Evolutionary conservation across 2,888 invertebrate species (phyloP).

Genomic region (Steinernema carpocapsae): DNA sequence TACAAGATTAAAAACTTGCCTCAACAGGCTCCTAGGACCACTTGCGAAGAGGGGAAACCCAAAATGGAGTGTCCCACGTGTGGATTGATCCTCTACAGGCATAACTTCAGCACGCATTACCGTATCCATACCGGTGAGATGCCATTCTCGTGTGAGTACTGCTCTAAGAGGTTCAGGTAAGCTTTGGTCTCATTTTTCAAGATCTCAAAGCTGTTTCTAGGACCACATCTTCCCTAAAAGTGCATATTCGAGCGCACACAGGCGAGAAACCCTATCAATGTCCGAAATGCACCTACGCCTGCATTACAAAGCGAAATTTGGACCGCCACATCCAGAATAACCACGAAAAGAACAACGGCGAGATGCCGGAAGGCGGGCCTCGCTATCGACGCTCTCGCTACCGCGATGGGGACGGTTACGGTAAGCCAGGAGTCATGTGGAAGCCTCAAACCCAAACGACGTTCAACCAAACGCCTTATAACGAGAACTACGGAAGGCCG

Average conservation of each 20-base stretch:
- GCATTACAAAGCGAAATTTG: slow-evolving; percentile 65
- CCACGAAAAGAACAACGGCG: slow-evolving; percentile 48
- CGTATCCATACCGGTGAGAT: slow-evolving; percentile 67
- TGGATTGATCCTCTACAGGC: slow-evolving; percentile 59
- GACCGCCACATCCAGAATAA: slow-evolving; percentile 66
- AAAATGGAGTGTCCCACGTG: slow-evolving; percentile 68
- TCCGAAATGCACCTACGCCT: slow-evolving; percentile 59
- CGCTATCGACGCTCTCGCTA: slow-evolving; percentile 9
- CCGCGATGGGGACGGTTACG: background rate
- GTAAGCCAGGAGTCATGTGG: slow-evolving; percentile 10
- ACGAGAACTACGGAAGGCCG: slow-evolving; percentile 13
- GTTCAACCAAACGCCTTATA: slow-evolving; percentile 5
- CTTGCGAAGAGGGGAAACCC: slow-evolving; percentile 45
- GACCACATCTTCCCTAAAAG: slow-evolving; percentile 63
- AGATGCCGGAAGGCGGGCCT: background rate
- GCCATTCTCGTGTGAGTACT: slow-evolving; percentile 62
- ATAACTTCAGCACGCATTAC: slow-evolving; percentile 66
- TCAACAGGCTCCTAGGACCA: background rate
- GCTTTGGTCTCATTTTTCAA: slow-evolving; percentile 32
- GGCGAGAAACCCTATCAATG: slow-evolving; percentile 67
- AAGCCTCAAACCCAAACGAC: background rate
- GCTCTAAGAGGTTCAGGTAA: slow-evolving; percentile 63
- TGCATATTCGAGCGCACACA: slow-evolving; percentile 64
- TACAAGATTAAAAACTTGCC: background rate
- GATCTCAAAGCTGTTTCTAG: slow-evolving; percentile 44